Evolutionary conservation across 1,140 invertebrate species (phyloP).

Genomic region (Thrips palmi): DNA sequence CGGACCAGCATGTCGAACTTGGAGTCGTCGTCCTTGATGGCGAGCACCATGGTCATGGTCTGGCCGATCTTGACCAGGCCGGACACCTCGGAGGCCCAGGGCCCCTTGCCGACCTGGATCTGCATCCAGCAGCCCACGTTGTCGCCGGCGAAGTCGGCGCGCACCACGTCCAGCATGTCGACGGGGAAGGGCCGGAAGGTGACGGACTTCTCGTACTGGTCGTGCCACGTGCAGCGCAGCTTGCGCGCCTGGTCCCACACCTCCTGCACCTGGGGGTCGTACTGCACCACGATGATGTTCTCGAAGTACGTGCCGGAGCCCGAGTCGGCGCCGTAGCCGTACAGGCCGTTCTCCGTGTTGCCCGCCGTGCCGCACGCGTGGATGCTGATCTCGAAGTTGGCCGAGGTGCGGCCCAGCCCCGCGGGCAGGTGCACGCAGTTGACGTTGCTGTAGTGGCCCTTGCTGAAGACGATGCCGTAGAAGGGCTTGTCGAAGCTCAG

Average conservation of each 20-base stretch:
- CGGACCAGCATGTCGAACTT: slow-evolving; percentile 92
- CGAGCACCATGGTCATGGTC: slow-evolving; percentile 92
- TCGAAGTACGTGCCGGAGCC: slow-evolving; percentile 86
- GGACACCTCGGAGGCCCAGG: slow-evolving; percentile 88
- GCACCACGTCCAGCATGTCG: slow-evolving; percentile 84
- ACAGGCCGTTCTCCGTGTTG: slow-evolving; percentile 73
- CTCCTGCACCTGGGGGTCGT: slow-evolving; percentile 88
- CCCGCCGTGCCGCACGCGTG: slow-evolving; percentile 81
- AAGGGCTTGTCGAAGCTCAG: slow-evolving; percentile 87
- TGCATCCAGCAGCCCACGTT: slow-evolving; percentile 94
- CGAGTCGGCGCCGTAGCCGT: slow-evolving; percentile 61
- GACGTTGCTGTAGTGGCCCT: slow-evolving; percentile 78
- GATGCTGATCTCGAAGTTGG: slow-evolving; percentile 80
- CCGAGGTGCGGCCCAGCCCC: slow-evolving; percentile 61
- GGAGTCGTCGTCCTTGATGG: slow-evolving; percentile 88
- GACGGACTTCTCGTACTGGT: slow-evolving; percentile 88
- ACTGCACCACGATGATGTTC: slow-evolving; percentile 87
- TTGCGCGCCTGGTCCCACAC: slow-evolving; percentile 91
- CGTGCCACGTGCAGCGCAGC: slow-evolving; percentile 85
- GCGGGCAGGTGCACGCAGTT: slow-evolving; percentile 83
- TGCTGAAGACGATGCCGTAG: slow-evolving; percentile 85
- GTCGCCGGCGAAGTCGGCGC: slow-evolving; percentile 85
- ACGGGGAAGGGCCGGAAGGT: slow-evolving; percentile 89
- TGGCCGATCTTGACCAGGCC: slow-evolving; percentile 89
- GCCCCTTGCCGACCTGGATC: slow-evolving; percentile 85